These are phyloP conservation scores for Macrotrachela quadricornifera DNA, from an alignment of 1,140 invertebrate genomes.

Conservation along the genomic window DNA sequence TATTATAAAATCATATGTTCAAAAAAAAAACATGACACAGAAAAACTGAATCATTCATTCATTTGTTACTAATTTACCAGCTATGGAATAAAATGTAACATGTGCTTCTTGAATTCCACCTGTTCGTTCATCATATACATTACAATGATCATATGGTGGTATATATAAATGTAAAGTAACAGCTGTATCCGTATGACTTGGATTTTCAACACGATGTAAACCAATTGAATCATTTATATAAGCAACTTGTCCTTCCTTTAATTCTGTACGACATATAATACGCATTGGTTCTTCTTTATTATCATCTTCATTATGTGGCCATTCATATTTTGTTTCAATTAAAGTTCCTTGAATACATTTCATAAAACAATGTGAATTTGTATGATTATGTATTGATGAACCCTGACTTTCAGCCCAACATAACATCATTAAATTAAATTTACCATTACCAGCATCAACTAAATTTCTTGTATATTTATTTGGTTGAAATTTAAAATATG, in stretches of 20 bases:
- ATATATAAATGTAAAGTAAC: slow-evolving; percentile 85
- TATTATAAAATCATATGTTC: no score
- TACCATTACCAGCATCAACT: slow-evolving; percentile 78
- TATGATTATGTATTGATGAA: slow-evolving; percentile 84
- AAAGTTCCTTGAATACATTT: slow-evolving; percentile 41
- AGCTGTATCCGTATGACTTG: slow-evolving; percentile 58
- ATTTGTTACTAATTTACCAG: no score
- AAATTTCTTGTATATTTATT: slow-evolving; percentile 79
- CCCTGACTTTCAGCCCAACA: slow-evolving; percentile 90
- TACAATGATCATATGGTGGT: slow-evolving; percentile 69
- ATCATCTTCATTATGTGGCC: slow-evolving; percentile 36
- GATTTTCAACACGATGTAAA: slow-evolving; percentile 82
- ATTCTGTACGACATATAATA: slow-evolving; percentile 40
- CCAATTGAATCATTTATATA: slow-evolving; percentile 76
- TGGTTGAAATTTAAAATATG: slow-evolving; percentile 78
- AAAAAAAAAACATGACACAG: no score
- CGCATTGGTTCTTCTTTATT: slow-evolving; percentile 25
- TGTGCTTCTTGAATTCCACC: slow-evolving; percentile 28
- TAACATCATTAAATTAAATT: slow-evolving; percentile 86
- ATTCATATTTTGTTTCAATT: slow-evolving; percentile 45
- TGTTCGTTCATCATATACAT: slow-evolving; percentile 70
- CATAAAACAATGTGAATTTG: slow-evolving; percentile 89
- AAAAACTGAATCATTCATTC: no score
- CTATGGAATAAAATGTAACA: no score
- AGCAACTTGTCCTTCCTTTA: slow-evolving; percentile 54